Conservation (phyloP, 2,113 vertebrate species). For the Carettochelys insculpta region DNA sequence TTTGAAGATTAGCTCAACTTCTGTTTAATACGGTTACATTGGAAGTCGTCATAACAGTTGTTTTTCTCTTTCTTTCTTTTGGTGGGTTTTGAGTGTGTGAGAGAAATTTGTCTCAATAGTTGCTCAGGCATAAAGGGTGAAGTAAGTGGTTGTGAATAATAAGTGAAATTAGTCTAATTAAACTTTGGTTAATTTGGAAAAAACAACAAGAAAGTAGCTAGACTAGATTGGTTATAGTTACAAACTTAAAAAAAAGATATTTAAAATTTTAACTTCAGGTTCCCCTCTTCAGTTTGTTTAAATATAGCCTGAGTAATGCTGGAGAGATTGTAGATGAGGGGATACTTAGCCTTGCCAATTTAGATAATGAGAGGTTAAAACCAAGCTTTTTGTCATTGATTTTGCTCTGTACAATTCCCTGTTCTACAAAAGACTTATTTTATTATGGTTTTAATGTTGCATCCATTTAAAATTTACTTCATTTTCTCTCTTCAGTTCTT, state of each 20-base stretch:
- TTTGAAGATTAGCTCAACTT: conserved; percentile 1
- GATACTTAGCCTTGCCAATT: neutral
- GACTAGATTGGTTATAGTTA: conserved; percentile 11
- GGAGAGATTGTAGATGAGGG: too few species aligned
- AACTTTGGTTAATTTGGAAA: neutral
- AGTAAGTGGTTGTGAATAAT: neutral
- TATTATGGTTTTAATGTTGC: neutral
- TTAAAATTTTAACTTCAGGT: neutral
- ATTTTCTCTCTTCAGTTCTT: neutral
- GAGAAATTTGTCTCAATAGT: conserved; percentile 8
- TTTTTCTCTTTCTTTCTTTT: too few species aligned
- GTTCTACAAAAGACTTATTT: neutral
- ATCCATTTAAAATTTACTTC: neutral
- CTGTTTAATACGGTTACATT: neutral
- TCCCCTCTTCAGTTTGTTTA: neutral
- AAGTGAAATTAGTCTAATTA: neutral
- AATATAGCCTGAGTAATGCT: neutral
- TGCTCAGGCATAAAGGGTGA: conserved; percentile 21
- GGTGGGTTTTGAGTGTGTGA: too few species aligned
- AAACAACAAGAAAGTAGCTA: neutral
- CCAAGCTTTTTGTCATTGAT: neutral
- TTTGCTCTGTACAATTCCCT: neutral
- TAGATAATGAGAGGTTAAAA: neutral
- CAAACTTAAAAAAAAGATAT: neutral
- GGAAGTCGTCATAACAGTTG: neutral